Base-by-base conservation (phyloP, 2,888 invertebrate species). In the Cheilosia grossa region DNA sequence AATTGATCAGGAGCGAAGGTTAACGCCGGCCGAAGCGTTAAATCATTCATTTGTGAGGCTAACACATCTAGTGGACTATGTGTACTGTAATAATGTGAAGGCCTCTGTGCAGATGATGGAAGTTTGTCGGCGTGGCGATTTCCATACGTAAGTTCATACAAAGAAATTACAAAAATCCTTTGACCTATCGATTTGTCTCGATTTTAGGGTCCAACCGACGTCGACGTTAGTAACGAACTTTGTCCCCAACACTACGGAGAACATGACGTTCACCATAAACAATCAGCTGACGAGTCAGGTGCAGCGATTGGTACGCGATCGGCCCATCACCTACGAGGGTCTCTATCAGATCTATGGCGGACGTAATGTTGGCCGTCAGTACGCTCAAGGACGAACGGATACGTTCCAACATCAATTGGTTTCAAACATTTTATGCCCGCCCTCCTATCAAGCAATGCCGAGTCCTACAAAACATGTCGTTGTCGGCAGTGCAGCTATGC, bases 101-200 rank as follows among this genome's bases (percentile, higher is more conserved):
- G 97, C 98, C 24, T 98, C 98, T 89, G 98, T 98, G 19, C 98
- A 98, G 92, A 98, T 98, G 96, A 99, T 99, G 98, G 98, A 99
- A 93, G 94, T 95, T 44, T 95, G 95, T 89, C 92, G 94, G 9
- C 92, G 94, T 78, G 93, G 92, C 72, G 92, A 92, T 87, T 92
- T 92, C 88, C 92, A 92, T 87, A 91, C 91, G 92, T 92, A 87
- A 89, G 91, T 74, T 66, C 17, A 44, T 30, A 4, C 53, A 19
- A 19, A 44, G 15, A 17, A 47, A 30, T 17, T 33, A 21, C 47
- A 37, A 13, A 13, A 33, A 33, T 2, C 4, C 1, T 13, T 37
- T 37, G 0, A 4, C 13, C 37, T 27, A 27, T 30, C 49, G 10
- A n/a, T 42, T 2, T 1, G 21, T 59, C 40, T 58, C 27, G 7